A percentile compares a stretch with the other conserved stretches of the same genome.
phyloP scores from a whole-genome alignment of 2,113 vertebrate species.

The Cyprinus carpio region DNA sequence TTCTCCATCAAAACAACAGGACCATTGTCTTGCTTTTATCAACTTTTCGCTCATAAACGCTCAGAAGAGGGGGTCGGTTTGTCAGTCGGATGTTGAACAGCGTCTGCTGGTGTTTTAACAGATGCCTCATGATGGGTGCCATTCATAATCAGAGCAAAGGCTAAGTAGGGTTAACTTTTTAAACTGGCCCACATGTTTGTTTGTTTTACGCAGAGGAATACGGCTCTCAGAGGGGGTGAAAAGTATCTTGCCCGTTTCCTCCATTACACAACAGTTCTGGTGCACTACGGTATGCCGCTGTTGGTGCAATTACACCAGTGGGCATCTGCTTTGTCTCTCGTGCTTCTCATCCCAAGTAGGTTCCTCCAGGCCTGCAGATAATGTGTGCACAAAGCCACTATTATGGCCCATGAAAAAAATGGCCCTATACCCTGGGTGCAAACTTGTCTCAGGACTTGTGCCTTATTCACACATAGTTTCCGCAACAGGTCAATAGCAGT shows the following conservation, averaged over 20 bases:
- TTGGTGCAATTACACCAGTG: conserved; percentile 53
- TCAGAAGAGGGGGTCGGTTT: background rate
- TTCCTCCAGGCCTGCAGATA: conserved; percentile 63
- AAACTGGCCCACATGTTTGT: background rate
- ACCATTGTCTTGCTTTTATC: conserved; percentile 63
- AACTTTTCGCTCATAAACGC: conserved; percentile 24
- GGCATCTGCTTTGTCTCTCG: conserved; percentile 67
- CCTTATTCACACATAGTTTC: conserved; percentile 67
- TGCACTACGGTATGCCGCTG: conserved; percentile 29
- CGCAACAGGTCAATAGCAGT: conserved; percentile 62
- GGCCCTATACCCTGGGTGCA: conserved; percentile 58
- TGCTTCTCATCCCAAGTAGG: conserved; percentile 72
- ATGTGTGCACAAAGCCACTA: conserved; percentile 71
- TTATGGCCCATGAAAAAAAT: conserved; percentile 64
- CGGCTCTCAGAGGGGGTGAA: background rate
- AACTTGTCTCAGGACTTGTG: conserved; percentile 61
- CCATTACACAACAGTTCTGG: conserved; percentile 32
- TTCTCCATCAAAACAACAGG: conserved; percentile 56
- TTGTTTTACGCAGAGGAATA: background rate
- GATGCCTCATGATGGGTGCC: background rate
- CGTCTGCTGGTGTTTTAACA: conserved; percentile 27
- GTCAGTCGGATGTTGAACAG: background rate
- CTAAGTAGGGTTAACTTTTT: background rate
- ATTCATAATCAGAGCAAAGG: background rate
- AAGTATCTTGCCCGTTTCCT: conserved; percentile 1